Conservation (phyloP, 23 tunicate genomes). For the Styela plicata region DNA sequence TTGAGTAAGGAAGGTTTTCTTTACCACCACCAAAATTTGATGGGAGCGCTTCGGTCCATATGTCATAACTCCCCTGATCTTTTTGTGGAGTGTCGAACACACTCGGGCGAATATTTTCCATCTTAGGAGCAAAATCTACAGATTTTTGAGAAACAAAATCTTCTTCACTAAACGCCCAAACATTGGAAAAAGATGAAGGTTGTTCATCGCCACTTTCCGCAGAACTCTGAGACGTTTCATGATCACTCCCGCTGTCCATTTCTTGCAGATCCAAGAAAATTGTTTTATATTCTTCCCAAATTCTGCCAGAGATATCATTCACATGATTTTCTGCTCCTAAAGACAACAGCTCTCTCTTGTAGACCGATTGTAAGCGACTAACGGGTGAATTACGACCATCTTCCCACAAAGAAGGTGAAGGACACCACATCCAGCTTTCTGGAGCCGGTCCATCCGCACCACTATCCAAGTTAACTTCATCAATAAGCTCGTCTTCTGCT, state of each 20-base stretch:
- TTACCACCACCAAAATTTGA: not conserved
- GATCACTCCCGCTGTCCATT: not conserved
- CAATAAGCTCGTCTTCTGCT: not conserved
- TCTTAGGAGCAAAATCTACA: not conserved
- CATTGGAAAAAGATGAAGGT: not conserved
- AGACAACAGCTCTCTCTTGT: constrained; percentile 34
- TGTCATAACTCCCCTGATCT: not conserved
- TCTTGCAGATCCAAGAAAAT: constrained; percentile 56
- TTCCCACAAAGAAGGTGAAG: constrained; percentile 86
- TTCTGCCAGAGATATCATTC: constrained; percentile 35
- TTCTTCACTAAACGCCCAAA: not conserved
- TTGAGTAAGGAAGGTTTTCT: not conserved
- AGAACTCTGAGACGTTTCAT: not conserved
- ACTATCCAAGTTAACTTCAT: not conserved
- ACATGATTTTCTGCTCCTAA: constrained; percentile 16
- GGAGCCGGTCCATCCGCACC: not conserved
- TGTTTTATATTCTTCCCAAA: constrained; percentile 69
- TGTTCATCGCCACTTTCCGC: not conserved
- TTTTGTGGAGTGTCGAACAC: not conserved
- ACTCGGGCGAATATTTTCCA: not conserved
- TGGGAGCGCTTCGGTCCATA: not conserved
- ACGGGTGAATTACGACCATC: constrained; percentile 41
- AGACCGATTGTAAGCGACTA: constrained; percentile 78
- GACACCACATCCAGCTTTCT: constrained; percentile 89
- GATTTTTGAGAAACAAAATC: not conserved